Evolutionary conservation across 2,113 vertebrate species (phyloP).

Genomic region (Bubo blakistoni): DNA sequence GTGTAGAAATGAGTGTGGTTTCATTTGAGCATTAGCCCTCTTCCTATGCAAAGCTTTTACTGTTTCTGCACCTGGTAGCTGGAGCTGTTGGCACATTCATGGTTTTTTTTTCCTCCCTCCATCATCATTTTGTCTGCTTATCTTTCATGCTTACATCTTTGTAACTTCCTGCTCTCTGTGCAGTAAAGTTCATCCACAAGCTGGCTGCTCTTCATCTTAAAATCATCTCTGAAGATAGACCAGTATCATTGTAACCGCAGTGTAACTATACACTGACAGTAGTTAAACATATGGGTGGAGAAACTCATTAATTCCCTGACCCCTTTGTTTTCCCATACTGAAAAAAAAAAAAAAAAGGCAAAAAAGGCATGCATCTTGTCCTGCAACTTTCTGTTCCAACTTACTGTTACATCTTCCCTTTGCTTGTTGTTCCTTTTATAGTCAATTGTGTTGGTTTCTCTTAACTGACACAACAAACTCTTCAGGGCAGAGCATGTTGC

Average conservation of each 20-base stretch:
- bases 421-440: neutral
- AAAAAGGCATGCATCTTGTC: neutral
- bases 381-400: conserved; percentile 43
- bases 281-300: conserved; percentile 4
- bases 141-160: conserved; percentile 29
- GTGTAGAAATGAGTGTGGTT: neutral
- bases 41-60: neutral
- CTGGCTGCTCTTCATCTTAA: conserved; percentile 2
- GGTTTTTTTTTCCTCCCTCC: neutral
- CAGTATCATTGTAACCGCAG: neutral
- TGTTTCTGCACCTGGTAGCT: neutral
- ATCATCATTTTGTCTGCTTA: neutral
- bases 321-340: neutral
- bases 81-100: neutral
- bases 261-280: neutral
- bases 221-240: neutral
- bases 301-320: conserved; percentile 1
- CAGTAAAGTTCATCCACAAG: neutral
- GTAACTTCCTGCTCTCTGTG: conserved; percentile 25
- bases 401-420: neutral
- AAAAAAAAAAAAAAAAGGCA: neutral
- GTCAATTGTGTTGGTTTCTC: neutral
- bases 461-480: neutral
- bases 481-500: neutral
- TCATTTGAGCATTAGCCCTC: neutral